phyloP scores from a whole-genome alignment of 2,797 vertebrate species.

The Gymnoscopelus microlampas region DNA sequence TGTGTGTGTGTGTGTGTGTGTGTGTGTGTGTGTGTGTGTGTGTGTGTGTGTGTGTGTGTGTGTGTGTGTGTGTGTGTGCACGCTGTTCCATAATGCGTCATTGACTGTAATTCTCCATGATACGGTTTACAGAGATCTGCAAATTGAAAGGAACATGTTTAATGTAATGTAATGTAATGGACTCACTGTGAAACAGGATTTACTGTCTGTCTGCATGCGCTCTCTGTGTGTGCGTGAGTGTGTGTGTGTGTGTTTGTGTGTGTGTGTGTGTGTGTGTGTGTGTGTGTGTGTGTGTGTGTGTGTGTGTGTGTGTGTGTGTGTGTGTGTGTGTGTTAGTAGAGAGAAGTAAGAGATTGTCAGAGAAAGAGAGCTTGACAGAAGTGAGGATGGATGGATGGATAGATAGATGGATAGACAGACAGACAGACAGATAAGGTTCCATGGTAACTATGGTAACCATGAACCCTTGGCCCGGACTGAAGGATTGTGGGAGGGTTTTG shows the following conservation, averaged over 20 bases:
- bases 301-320: constrained; percentile 8
- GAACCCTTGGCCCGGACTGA: constrained; percentile 49
- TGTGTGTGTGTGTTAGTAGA: constrained; percentile 7
- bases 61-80: constrained; percentile 14
- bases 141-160: constrained; percentile 40
- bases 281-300: constrained; percentile 28
- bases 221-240: constrained; percentile 45
- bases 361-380: background rate
- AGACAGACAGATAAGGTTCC: background rate
- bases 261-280: constrained; percentile 10
- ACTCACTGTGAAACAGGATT: constrained; percentile 70
- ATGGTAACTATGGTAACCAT: constrained; percentile 46
- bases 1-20: constrained; percentile 21
- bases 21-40: constrained; percentile 15
- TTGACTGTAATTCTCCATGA: constrained; percentile 38
- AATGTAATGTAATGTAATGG: constrained; percentile 35
- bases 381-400: background rate
- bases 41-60: constrained; percentile 4
- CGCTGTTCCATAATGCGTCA: constrained; percentile 40
- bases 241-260: constrained; percentile 7
- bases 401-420: too few relatives aligned
- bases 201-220: constrained; percentile 43
- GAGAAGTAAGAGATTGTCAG: background rate
- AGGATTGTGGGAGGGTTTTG: constrained; percentile 65
- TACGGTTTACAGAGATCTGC: constrained; percentile 45